Evolutionary conservation across 2,888 invertebrate genomes (phyloP).

Genomic region (Drosophila diplacantha): DNA sequence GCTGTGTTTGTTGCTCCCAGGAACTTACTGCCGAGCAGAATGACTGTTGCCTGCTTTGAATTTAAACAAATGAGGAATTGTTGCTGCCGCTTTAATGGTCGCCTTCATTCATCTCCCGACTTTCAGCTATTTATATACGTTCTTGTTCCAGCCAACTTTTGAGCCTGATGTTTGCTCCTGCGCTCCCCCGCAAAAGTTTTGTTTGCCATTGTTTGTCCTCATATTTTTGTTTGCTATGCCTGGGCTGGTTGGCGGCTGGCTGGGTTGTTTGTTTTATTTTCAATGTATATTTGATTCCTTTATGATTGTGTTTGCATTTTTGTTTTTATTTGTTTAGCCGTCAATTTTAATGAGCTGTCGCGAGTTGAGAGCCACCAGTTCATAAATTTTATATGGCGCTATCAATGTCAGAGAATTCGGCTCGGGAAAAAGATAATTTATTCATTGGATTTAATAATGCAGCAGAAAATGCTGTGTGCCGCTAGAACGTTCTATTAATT

Average conservation of each 20-base stretch:
- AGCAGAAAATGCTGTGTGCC: constrained; percentile 19
- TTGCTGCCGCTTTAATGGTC: constrained; percentile 50
- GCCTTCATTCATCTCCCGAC: constrained; percentile 42
- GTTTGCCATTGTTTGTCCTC: constrained; percentile 38
- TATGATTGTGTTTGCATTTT: constrained; percentile 47
- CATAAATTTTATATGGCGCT: constrained; percentile 46
- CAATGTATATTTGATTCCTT: constrained; percentile 60
- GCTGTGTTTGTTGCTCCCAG: constrained; percentile 15
- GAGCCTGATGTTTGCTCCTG: constrained; percentile 29
- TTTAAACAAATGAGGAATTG: constrained; percentile 65
- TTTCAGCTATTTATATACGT: constrained; percentile 51
- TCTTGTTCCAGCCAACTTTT: constrained; percentile 31
- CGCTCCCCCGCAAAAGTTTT: constrained; percentile 25
- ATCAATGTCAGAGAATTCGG: constrained; percentile 33
- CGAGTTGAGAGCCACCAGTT: constrained; percentile 27
- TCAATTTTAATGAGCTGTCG: constrained; percentile 56
- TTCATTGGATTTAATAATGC: constrained; percentile 36
- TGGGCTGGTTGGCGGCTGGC: neutral
- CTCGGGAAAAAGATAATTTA: constrained; percentile 16
- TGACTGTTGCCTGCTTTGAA: constrained; percentile 66
- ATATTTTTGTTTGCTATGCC: constrained; percentile 19
- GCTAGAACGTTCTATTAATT: constrained; percentile 16
- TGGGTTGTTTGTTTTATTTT: constrained; percentile 28
- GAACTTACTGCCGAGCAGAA: constrained; percentile 41
- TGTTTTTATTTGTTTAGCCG: constrained; percentile 28